phyloP scores from a whole-genome alignment of 2,113 vertebrate species.

The Oncorhynchus kisutch region DNA sequence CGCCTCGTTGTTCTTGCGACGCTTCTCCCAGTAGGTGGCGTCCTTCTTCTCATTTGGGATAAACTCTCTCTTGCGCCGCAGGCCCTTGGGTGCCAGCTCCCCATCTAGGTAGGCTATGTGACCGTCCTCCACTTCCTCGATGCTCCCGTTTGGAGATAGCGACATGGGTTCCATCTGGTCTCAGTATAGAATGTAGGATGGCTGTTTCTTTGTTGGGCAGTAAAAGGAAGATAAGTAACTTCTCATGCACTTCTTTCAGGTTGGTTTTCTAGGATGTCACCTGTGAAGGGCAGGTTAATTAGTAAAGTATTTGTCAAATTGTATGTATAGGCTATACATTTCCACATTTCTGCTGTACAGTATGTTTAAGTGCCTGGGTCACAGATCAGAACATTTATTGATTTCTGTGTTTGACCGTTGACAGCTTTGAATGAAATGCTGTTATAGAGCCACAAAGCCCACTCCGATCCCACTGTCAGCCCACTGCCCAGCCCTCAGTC shows the following conservation, averaged over 20 bases:
- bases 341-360: not conserved
- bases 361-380: not conserved
- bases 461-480: not conserved
- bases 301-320: not conserved
- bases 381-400: not conserved
- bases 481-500: too few species aligned
- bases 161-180: constrained; percentile 57
- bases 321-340: not conserved
- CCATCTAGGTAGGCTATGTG: constrained; percentile 3
- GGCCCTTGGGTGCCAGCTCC: constrained; percentile 26
- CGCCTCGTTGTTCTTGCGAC: constrained; percentile 87
- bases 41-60: constrained; percentile 89
- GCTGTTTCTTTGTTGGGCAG: not conserved
- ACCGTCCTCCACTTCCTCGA: constrained; percentile 6
- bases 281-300: not conserved
- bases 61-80: constrained; percentile 84
- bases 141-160: not conserved
- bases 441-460: not conserved
- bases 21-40: constrained; percentile 87
- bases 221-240: not conserved
- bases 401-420: not conserved
- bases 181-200: too few species aligned
- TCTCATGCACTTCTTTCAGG: not conserved
- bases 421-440: not conserved
- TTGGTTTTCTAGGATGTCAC: not conserved